Evolutionary conservation across 2,888 invertebrate genomes (phyloP), one percentile per base, ranked within the genome.

Genomic region (Machimus atricapillus): DNA sequence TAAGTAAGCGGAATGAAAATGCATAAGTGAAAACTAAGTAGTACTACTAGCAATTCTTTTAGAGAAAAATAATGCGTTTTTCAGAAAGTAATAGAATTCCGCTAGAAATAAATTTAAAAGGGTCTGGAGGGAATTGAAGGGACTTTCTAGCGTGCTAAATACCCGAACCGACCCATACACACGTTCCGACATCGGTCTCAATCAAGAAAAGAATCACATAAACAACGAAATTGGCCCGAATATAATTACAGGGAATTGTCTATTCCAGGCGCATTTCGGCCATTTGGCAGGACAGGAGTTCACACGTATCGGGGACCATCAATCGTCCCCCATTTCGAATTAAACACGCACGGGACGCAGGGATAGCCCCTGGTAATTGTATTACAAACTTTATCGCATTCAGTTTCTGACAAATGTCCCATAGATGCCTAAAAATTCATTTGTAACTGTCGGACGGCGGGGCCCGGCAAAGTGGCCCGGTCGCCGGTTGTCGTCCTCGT

Each of bases 301-400:
- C 66, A 85, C 88, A 87, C 81, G 87, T 85, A 87, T 88, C 87
- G 86, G 85, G 79, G 81, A 87, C 85, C 87, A 88, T 88, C 88
- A 88, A 88, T 88, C 87, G 88, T 85, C 66, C 66, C 85, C 66
- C 46, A 81, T 74, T 87, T 34, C 37, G 79, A 58, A 23, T 27
- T 52, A 52, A 85, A 66, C 66, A 66, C 85, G 77, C 27, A 16
- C 87, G 43, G 52, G 81, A 78, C 34, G 37, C 23, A 56, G 37
- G 73, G 78, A 87, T 37, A 37, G 85, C 79, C 81, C 74, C 74
- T 87, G 74, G 88, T 88, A 88, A 88, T 88, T 88, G 87, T 87
- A 87, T 87, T 85, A 87, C 87, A 87, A 88, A 87, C 78, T 88
- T 88, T 88, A 85, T 88, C 88, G 81, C 88, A 87, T 88, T 88